A percentile compares a stretch with the other conserved stretches of the same genome.
These are phyloP conservation scores for Palythoa grandis DNA, from an alignment of 92 coral and sea anemone genomes.

Conservation along the genomic window DNA sequence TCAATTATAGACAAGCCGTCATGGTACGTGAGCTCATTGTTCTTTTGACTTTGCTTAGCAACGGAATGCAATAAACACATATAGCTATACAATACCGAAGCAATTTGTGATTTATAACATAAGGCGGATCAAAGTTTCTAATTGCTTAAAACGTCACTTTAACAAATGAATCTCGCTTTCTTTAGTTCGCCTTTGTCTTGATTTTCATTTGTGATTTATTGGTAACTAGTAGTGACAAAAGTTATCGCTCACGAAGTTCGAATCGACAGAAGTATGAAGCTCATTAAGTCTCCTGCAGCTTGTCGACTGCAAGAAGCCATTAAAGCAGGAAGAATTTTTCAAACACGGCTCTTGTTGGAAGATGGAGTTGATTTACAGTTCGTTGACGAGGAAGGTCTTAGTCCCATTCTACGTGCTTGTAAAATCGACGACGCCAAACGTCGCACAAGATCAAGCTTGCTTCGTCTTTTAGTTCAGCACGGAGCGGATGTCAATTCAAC, in stretches of 20 bases:
- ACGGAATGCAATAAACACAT: conserved; percentile 38
- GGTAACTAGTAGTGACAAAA: background rate
- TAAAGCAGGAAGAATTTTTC: conserved; percentile 76
- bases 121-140: background rate
- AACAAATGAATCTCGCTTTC: background rate
- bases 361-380: conserved; percentile 65
- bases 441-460: conserved; percentile 79
- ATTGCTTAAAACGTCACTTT: conserved; percentile 4
- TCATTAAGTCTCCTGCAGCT: conserved; percentile 36
- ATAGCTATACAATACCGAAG: conserved; percentile 3
- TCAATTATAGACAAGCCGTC: background rate
- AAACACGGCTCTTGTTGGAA: conserved; percentile 81
- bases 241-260: background rate
- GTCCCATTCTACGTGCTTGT: conserved; percentile 88
- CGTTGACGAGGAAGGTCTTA: conserved; percentile 83
- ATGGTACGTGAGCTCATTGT: conserved; percentile 6
- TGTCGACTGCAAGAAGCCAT: conserved; percentile 83
- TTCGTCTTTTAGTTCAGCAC: conserved; percentile 78
- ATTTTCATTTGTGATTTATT: conserved; percentile 7
- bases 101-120: background rate
- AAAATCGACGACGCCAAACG: conserved; percentile 73
- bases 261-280: conserved; percentile 38
- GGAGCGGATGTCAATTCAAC: conserved; percentile 88
- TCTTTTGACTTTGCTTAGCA: conserved; percentile 38
- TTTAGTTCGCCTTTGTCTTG: background rate